Conservation (phyloP, 2,888 invertebrate genomes). For the Escarpia spicata region DNA sequence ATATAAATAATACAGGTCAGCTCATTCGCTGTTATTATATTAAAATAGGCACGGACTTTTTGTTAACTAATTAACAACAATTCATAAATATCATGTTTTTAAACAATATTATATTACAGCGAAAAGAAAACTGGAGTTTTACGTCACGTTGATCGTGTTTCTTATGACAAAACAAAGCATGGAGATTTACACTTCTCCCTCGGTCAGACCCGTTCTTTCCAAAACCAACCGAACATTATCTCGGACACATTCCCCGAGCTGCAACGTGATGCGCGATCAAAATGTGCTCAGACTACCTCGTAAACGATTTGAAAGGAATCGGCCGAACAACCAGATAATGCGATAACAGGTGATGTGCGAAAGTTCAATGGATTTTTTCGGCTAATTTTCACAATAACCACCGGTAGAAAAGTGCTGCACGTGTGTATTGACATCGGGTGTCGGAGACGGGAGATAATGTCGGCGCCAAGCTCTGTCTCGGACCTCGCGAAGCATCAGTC, state of each 20-base stretch:
- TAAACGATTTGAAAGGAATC: not conserved
- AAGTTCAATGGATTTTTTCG: not conserved
- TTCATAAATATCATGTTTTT: no score
- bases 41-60: no score
- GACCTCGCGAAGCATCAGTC: not conserved
- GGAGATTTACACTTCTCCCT: not conserved
- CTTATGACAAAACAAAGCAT: no score
- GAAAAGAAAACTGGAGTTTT: not conserved
- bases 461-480: not conserved
- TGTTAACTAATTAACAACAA: no score
- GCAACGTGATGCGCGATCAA: not conserved
- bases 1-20: no score
- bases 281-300: no score
- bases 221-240: not conserved
- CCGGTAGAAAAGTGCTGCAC: not conserved
- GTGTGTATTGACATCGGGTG: not conserved
- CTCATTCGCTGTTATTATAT: no score
- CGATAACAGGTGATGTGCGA: not conserved
- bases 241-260: not conserved
- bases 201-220: not conserved
- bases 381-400: not conserved
- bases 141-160: not conserved
- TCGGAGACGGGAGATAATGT: not conserved
- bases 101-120: no score
- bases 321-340: not conserved